These are phyloP conservation scores for Lucilia sericata DNA, from an alignment of 1,140 invertebrate species.

Conservation along the genomic window DNA sequence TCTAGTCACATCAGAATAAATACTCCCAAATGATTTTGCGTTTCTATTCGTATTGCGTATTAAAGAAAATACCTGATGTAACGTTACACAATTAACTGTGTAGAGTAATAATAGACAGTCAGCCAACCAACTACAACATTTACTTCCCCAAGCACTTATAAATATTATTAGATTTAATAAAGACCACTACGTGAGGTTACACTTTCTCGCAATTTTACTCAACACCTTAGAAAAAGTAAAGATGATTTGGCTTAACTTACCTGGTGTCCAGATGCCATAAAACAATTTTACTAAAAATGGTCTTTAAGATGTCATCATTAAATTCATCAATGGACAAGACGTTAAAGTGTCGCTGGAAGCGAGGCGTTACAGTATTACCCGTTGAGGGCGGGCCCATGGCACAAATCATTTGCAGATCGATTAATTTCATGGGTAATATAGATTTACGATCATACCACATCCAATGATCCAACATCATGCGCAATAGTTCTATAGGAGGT, in stretches of 20 bases:
- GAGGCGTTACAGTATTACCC: constrained; percentile 84
- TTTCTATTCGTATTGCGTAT: not conserved
- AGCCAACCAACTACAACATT: not conserved
- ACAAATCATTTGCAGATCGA: constrained; percentile 89
- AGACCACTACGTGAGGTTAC: not conserved
- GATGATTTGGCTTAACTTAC: constrained; percentile 64
- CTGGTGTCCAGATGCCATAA: constrained; percentile 94
- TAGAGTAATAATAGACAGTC: too few species aligned
- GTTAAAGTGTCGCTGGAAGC: constrained; percentile 93
- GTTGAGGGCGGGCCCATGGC: constrained; percentile 89
- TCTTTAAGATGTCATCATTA: constrained; percentile 83
- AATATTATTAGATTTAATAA: not conserved
- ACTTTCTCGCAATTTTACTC: not conserved
- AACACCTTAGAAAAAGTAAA: too few species aligned
- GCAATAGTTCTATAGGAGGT: constrained; percentile 89
- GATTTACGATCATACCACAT: constrained; percentile 96
- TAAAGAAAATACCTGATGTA: not conserved
- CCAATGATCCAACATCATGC: constrained; percentile 91
- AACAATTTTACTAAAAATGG: constrained; percentile 92
- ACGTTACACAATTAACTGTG: too few species aligned
- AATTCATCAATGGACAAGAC: constrained; percentile 92
- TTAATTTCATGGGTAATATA: constrained; percentile 83
- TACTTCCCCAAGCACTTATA: not conserved
- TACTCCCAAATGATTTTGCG: not conserved
- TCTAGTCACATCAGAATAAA: not conserved